Evolutionary conservation across 2,113 vertebrate species (phyloP), one percentile per base, ranked within the genome.

Genomic region (Chionodraco myersi): DNA sequence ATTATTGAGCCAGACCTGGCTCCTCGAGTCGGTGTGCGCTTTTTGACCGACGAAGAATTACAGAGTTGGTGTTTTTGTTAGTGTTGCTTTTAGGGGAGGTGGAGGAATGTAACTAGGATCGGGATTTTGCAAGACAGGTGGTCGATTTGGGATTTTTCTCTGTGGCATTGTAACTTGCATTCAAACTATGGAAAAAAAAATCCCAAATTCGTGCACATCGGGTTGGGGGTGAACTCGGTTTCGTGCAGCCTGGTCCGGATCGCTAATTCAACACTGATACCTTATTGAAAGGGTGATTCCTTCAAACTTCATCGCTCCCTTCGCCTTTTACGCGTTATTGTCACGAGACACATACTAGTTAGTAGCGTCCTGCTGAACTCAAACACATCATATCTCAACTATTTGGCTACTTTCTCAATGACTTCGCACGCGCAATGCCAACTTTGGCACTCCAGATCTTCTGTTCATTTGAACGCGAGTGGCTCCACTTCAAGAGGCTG

Each of bases 1-100:
- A 96, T 96, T 97, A 97, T 96, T 96, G 95, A 96, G 94, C 95
- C 94, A 93, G 91, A 95, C 94, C 85, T 91, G 89, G 82, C 92
- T 92, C 92, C 92, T 67, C 91, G 93, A 94, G 87, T 93, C 92
- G 91, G 77, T 91, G 71, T 88, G 86, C 90, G 88, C 90, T 90
- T 92, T 95, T 80, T 86, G 48, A 69, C 53, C 75, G 70, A 83
- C 54, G 87, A 63, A 70, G 70, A 69, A 72, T 53, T 6, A 60
- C 47, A 73, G 30, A 51, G 16, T 44, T 64, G 30, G 26, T 72
- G 1, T 54, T 63, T 60, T 66, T 71, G 26, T 30, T 30, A 3
- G 26, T 30, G 26, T 30, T 30, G 3, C 26, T 10, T 49, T 77
- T 75, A 60, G 63, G 64, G 70, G 45, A 80, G 79, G 61, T 81